Evolutionary conservation across 2,797 vertebrate species (phyloP), one percentile per base, ranked within the genome.

Genomic region (Enteromius anoplus): DNA sequence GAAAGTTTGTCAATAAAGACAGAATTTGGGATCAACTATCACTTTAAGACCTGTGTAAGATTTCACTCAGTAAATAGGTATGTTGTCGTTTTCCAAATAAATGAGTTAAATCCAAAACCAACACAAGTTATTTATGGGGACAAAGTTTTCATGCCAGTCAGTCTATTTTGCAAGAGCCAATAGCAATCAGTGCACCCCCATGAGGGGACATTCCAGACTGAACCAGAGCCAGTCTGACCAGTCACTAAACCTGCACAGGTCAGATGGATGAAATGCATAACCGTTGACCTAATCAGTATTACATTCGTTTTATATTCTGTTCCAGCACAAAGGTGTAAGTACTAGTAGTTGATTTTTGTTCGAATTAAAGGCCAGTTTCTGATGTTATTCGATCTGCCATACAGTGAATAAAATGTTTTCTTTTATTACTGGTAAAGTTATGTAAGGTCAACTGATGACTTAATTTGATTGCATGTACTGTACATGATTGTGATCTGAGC

Each of bases 401-500:
- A 69, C 5, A 40, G 21, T 26, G n/a, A 68, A 66, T 3, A 9
- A 26, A 62, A 62, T 64, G 2, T 45, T 62, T 0, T 11, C 12
- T 45, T 65, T 14, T 47, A 49, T 78, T 29, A 32, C 76, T 78
- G 5, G n/a, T 14, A 14, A 68, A 2, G 19, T 55, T 69, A 55
- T 42, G 49, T 3, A 32, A 75, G 29, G 51, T 53, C 49, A 37
- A n/a, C 11, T 40, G 19, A 62, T 78, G 62, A 7, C 65, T 47
- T 83, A n/a, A 12, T 11, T 45, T 65, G 34, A 62, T 17, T 51
- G 5, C 69, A 14, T 42, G 15, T 66, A 19, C 53, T 81, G 34
- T 15, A 47, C 14, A 15, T n/a, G 78, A 65, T 82, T 47, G 15
- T 84, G 62, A 58, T 85, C 64, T 64, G 68, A 81, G 66, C 34